Conservation (phyloP, 2,888 invertebrate species). For the Dinocampus coccinellae region DNA sequence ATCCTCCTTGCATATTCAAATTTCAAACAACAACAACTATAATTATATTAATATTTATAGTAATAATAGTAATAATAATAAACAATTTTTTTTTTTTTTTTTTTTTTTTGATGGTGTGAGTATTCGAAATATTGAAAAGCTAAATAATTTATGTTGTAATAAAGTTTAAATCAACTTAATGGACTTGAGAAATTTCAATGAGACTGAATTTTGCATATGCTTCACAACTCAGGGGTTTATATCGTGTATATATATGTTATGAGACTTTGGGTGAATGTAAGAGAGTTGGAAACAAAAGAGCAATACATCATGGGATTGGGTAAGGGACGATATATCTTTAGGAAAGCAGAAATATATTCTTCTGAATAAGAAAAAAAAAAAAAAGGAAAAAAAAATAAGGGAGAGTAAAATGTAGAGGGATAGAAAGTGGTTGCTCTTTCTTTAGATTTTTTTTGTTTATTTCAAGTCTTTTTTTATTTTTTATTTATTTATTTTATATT, state of each 20-base stretch:
- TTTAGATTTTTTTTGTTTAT: too few species aligned
- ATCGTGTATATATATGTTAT: not conserved
- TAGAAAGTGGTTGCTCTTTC: too few species aligned
- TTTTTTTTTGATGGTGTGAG: not conserved
- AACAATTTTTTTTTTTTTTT: too few species aligned
- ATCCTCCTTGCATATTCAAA: constrained; percentile 28
- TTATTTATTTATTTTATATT: too few species aligned
- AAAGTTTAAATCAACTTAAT: not conserved
- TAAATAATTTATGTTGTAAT: not conserved
- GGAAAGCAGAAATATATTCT: not conserved
- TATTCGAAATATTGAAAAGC: not conserved
- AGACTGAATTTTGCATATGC: not conserved
- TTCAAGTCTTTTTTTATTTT: too few species aligned
- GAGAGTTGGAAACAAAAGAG: constrained; percentile 40
- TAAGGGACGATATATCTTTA: constrained; percentile 57
- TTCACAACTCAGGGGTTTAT: constrained; percentile 17
- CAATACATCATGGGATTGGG: constrained; percentile 64
- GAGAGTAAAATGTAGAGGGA: too few species aligned
- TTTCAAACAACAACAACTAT: not conserved
- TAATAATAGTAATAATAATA: not conserved
- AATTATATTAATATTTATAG: too few species aligned
- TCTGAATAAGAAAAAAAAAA: not conserved
- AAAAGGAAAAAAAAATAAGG: not conserved
- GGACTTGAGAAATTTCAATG: not conserved
- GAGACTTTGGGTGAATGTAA: not conserved